Base-by-base conservation (phyloP, 2,113 vertebrate species). In the Semnornis frantzii region DNA sequence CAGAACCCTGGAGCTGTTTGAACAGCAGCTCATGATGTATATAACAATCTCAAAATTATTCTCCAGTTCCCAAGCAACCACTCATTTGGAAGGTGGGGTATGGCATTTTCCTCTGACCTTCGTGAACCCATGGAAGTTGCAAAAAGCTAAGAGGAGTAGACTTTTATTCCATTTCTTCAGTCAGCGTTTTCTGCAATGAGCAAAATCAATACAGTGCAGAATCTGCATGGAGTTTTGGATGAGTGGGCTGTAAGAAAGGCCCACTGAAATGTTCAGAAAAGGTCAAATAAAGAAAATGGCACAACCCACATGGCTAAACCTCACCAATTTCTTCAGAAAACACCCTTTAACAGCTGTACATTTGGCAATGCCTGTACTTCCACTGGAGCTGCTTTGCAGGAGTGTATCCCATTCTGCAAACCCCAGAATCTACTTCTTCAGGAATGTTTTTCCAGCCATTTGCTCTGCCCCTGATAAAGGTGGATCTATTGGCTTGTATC, bases 91-190 rank as follows among this genome's bases (percentile, higher is more conserved):
- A 34, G 57, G 57, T 77, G 88, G 73, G 64, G 17, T 20, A 23
- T 68, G 62, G 60, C 48, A 71, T 80, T 92, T 90, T 46, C 83
- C 58, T 66, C 31, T 80, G 85, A 92, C 82, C 78, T 91, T 70
- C 42, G 4, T n/a, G 57, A 91, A 39, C 57, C 64, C 33, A 2
- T 31, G 65, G 37, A 85, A 71, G n/a, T 15, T 7, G 4, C 48
- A 54, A 74, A 80, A 83, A 82, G 31, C 57, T 28, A 57, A 57
- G 42, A 62, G 75, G 39, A 87, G 55, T 3, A 10, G 50, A 33
- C 31, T 76, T 92, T 91, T 60, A 68, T 74, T 86, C 82, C 24
- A 0, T 48, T 70, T 75, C 87, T 77, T 71, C 93, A 64, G 78
- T 74, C 89, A 89, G 85, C 75, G 0, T 87, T 91, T 87, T 68